These are phyloP conservation scores for Ciconia stormi DNA, from an alignment of 2,113 vertebrate species.

Conservation along the genomic window DNA sequence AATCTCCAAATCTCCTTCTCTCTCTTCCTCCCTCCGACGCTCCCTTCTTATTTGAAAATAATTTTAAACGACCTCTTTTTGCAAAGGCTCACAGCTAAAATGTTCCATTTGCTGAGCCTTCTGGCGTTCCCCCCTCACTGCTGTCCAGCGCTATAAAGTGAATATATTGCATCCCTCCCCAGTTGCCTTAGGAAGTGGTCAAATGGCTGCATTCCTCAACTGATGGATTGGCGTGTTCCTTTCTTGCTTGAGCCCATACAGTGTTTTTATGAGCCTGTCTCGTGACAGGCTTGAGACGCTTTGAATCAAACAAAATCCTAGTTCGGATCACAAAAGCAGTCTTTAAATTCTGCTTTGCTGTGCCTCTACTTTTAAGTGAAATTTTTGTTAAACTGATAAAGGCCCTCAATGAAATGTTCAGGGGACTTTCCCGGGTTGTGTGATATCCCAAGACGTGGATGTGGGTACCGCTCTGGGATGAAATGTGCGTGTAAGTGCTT, in stretches of 20 bases:
- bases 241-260: conserved; percentile 68
- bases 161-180: conserved; percentile 74
- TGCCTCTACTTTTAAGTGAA: conserved; percentile 28
- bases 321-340: conserved; percentile 52
- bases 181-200: conserved; percentile 78
- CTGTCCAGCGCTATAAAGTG: conserved; percentile 69
- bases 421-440: not conserved
- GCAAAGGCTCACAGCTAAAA: conserved; percentile 50
- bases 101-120: conserved; percentile 67
- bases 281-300: conserved; percentile 71
- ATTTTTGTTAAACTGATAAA: not conserved
- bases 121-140: conserved; percentile 34
- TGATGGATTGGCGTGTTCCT: conserved; percentile 75
- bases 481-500: not conserved
- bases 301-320: conserved; percentile 71
- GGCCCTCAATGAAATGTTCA: not conserved
- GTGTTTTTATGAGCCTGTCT: conserved; percentile 76
- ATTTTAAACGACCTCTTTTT: not conserved
- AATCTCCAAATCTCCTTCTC: not conserved
- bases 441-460: not conserved
- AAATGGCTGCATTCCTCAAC: conserved; percentile 74
- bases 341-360: conserved; percentile 29
- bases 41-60: conserved; percentile 1
- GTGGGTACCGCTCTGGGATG: not conserved
- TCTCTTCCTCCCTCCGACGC: not conserved